Evolutionary conservation across 2,888 invertebrate species (phyloP).

Genomic region (Saturnia pavonia): DNA sequence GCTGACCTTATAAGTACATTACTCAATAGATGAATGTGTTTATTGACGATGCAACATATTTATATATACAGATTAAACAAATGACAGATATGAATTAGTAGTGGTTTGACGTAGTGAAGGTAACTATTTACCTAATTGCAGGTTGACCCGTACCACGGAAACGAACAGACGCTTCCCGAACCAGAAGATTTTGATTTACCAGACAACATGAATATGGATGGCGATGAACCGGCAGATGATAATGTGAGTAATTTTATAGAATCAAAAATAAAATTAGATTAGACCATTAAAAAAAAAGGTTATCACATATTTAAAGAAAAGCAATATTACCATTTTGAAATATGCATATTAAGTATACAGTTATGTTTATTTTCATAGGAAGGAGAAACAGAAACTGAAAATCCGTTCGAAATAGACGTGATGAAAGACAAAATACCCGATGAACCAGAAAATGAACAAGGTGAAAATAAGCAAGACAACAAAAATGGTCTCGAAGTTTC

Average conservation of each 20-base stretch:
- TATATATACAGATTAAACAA: too few species aligned
- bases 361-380: conserved; percentile 46
- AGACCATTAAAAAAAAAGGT: background rate
- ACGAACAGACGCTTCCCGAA: conserved; percentile 88
- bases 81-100: background rate
- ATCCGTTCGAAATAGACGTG: conserved; percentile 92
- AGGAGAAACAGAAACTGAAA: conserved; percentile 85
- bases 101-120: background rate
- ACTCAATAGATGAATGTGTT: too few species aligned
- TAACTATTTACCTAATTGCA: conserved; percentile 30
- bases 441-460: conserved; percentile 62
- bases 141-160: conserved; percentile 91
- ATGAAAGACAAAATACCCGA: conserved; percentile 84
- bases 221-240: conserved; percentile 82
- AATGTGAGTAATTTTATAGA: conserved; percentile 6
- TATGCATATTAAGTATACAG: background rate
- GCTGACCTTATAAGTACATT: too few species aligned
- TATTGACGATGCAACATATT: too few species aligned
- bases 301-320: background rate
- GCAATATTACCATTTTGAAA: background rate
- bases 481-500: conserved; percentile 74
- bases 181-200: conserved; percentile 94
- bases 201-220: conserved; percentile 92
- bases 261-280: background rate
- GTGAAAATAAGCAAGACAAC: conserved; percentile 58